Percentiles rank a stretch among this genome's conserved stretches.
Conservation (phyloP, 2,888 invertebrate genomes). For the Pyrochroa serraticornis region DNA sequence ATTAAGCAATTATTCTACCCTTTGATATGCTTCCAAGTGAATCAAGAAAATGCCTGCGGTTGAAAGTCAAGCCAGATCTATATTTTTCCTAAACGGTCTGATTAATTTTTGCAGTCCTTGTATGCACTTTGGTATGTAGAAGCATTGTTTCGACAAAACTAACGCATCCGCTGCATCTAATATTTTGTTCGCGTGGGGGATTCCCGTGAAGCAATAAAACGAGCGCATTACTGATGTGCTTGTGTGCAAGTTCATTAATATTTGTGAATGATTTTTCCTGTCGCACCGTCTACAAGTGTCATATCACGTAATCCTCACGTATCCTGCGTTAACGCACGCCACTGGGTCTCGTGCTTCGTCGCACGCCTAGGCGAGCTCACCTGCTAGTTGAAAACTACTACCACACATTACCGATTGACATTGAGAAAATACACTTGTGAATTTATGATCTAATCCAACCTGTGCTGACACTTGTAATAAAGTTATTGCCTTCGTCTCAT, state of each 20-base stretch:
- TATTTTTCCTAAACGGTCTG: no score
- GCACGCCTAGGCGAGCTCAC: conserved; percentile 22
- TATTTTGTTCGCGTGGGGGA: background rate
- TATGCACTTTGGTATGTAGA: background rate
- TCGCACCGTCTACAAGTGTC: conserved; percentile 40
- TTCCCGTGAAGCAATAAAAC: conserved; percentile 4
- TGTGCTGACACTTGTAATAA: conserved; percentile 8
- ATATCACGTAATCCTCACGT: conserved; percentile 37
- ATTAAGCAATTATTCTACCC: no score
- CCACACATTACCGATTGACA: conserved; percentile 14
- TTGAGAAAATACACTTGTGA: conserved; percentile 11
- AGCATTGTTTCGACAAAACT: background rate
- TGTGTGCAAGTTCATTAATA: conserved; percentile 41
- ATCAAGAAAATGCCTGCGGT: no score
- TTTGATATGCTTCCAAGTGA: no score
- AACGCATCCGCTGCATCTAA: background rate
- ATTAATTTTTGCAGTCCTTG: background rate
- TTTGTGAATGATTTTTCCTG: conserved; percentile 45
- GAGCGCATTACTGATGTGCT: conserved; percentile 2
- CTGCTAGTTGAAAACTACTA: conserved; percentile 12
- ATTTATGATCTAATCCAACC: conserved; percentile 16
- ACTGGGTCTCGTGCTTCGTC: conserved; percentile 34
- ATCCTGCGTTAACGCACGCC: conserved; percentile 37
- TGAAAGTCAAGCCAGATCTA: no score
- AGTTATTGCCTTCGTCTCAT: conserved; percentile 9